phyloP scores from a whole-genome alignment of 2,797 vertebrate genomes.

The Argyrosomus regius region DNA sequence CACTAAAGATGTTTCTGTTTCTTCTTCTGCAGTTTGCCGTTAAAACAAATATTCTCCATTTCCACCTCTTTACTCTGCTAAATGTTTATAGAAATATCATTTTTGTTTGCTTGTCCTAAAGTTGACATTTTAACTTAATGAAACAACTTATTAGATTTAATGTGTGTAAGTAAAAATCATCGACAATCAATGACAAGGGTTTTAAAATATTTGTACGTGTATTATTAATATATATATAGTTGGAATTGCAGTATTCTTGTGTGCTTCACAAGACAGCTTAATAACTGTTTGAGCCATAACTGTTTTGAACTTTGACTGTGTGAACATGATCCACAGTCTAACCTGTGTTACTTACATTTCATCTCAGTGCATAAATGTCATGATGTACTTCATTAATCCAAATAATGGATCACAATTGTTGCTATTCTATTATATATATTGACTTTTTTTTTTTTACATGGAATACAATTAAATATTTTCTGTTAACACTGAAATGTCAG shows the following conservation, averaged over 20 bases:
- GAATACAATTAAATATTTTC: neutral
- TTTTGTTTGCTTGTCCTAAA: neutral
- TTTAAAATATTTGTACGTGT: neutral
- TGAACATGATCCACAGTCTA: neutral
- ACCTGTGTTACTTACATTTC: neutral
- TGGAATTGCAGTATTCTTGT: neutral
- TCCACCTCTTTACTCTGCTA: neutral
- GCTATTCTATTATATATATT: constrained; percentile 2
- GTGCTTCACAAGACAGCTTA: neutral
- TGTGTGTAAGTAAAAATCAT: neutral
- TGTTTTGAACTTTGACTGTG: neutral
- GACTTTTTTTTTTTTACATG: neutral
- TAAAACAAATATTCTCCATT: neutral
- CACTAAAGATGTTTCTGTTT: too few species aligned
- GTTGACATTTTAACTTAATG: neutral
- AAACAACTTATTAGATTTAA: neutral
- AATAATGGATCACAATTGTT: constrained; percentile 3
- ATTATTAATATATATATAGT: neutral
- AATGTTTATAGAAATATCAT: neutral
- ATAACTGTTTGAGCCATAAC: neutral
- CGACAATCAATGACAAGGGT: neutral
- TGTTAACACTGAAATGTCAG: neutral
- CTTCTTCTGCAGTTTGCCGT: neutral
- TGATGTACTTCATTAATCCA: neutral
- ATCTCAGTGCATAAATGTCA: neutral